phyloP scores from a whole-genome alignment of 2,113 vertebrate species.

The Talpa occidentalis region DNA sequence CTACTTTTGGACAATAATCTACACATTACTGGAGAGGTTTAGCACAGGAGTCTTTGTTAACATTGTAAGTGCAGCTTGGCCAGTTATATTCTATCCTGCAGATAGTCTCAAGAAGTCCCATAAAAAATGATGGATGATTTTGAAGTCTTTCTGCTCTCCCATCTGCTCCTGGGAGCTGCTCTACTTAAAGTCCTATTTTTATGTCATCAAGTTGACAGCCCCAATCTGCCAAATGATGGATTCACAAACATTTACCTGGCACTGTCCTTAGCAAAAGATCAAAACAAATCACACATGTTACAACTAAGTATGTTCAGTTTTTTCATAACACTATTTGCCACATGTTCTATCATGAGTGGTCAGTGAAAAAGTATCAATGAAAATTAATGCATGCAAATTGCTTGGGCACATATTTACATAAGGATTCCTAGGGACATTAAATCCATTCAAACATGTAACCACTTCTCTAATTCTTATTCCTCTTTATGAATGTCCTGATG shows the following conservation, averaged over 20 bases:
- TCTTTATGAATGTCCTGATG: neutral
- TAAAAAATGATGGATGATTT: slow-evolving; percentile 59
- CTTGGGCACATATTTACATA: neutral
- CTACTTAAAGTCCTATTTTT: slow-evolving; percentile 76
- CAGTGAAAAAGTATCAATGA: neutral
- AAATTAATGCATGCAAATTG: neutral
- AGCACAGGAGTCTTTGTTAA: neutral
- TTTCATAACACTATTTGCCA: neutral
- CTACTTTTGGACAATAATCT: neutral
- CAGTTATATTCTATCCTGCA: neutral
- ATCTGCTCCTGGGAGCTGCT: slow-evolving; percentile 61
- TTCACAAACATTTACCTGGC: slow-evolving; percentile 79
- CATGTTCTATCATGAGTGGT: neutral
- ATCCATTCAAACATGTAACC: neutral
- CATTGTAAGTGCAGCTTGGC: neutral
- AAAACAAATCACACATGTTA: slow-evolving; percentile 74
- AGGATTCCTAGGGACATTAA: neutral
- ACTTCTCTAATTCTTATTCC: rapidly evolving
- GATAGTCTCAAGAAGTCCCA: neutral
- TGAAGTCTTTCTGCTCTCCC: slow-evolving; percentile 74
- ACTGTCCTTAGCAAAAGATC: slow-evolving; percentile 46
- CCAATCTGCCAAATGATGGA: slow-evolving; percentile 75
- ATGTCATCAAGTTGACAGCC: slow-evolving; percentile 82
- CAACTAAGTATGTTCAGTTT: neutral
- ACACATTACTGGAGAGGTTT: neutral